phyloP scores from a whole-genome alignment of 2,113 vertebrate genomes.

The Oncorhynchus clarkii region DNA sequence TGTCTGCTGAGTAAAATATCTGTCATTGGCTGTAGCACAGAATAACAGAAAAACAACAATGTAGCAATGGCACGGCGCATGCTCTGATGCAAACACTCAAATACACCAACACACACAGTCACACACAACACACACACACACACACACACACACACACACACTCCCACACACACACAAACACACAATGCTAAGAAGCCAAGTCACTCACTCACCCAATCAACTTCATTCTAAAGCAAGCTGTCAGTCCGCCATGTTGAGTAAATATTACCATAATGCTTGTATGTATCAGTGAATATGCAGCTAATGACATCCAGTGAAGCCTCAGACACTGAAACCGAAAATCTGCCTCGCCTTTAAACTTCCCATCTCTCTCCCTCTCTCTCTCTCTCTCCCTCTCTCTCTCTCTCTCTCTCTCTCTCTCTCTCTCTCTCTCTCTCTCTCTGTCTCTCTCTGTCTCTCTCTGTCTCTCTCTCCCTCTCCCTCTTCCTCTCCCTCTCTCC shows the following conservation, averaged over 20 bases:
- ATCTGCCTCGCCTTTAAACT: constrained; percentile 31
- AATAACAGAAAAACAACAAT: constrained; percentile 59
- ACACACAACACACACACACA: constrained; percentile 24
- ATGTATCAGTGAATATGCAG: constrained; percentile 57
- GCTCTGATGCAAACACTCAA: constrained; percentile 62
- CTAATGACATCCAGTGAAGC: constrained; percentile 66
- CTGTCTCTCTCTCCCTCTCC: background rate
- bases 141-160: too few species aligned
- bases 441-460: background rate
- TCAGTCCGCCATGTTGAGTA: constrained; percentile 64
- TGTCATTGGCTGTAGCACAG: constrained; percentile 62
- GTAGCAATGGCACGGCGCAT: constrained; percentile 68
- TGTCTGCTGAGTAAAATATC: constrained; percentile 64
- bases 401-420: background rate
- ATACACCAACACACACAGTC: constrained; percentile 32
- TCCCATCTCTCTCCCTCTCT: background rate
- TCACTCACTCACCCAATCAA: constrained; percentile 61
- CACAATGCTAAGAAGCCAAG: constrained; percentile 54
- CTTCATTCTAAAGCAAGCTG: constrained; percentile 63
- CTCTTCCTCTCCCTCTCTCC: background rate
- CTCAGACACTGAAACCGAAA: constrained; percentile 49
- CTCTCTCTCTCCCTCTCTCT: constrained; percentile 13
- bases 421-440: constrained; percentile 6
- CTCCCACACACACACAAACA: constrained; percentile 23
- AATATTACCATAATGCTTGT: constrained; percentile 65